These are phyloP conservation scores for Ptilodon capucinus DNA, from an alignment of 2,888 invertebrate genomes.

Conservation along the genomic window DNA sequence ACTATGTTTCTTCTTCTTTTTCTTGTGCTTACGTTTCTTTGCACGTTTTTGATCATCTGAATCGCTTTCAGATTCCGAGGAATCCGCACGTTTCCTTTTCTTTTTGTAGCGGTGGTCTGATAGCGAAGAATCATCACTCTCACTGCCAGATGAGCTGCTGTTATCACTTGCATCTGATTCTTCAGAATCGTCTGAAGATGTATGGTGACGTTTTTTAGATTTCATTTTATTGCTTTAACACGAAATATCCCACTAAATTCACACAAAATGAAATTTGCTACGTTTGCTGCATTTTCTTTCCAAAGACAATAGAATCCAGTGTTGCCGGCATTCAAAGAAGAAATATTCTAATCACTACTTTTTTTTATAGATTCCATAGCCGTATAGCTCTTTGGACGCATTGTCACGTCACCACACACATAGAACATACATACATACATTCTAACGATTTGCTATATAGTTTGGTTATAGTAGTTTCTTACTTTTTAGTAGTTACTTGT, in stretches of 20 bases:
- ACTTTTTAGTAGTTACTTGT: too few relatives aligned
- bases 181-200: conserved; percentile 71
- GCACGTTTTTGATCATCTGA: conserved; percentile 65
- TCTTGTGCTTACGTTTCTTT: conserved; percentile 78
- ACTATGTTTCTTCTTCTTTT: conserved; percentile 77
- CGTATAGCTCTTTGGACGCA: too few relatives aligned
- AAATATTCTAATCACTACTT: too few relatives aligned
- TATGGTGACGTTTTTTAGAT: conserved; percentile 69
- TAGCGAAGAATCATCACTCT: conserved; percentile 67
- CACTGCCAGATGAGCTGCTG: conserved; percentile 69
- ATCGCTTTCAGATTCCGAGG: conserved; percentile 70
- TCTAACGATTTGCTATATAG: too few relatives aligned
- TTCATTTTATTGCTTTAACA: conserved; percentile 51
- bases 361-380: too few relatives aligned
- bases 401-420: too few relatives aligned
- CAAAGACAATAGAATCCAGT: too few relatives aligned
- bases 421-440: too few relatives aligned
- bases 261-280: background rate
- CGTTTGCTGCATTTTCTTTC: background rate
- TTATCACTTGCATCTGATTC: conserved; percentile 64
- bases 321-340: too few relatives aligned
- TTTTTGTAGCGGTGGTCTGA: conserved; percentile 71
- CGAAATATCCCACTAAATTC: background rate
- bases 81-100: conserved; percentile 71
- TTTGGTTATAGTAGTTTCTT: too few relatives aligned